These are phyloP conservation scores for Lithosia quadra DNA, from an alignment of 2,888 invertebrate species.

Conservation along the genomic window DNA sequence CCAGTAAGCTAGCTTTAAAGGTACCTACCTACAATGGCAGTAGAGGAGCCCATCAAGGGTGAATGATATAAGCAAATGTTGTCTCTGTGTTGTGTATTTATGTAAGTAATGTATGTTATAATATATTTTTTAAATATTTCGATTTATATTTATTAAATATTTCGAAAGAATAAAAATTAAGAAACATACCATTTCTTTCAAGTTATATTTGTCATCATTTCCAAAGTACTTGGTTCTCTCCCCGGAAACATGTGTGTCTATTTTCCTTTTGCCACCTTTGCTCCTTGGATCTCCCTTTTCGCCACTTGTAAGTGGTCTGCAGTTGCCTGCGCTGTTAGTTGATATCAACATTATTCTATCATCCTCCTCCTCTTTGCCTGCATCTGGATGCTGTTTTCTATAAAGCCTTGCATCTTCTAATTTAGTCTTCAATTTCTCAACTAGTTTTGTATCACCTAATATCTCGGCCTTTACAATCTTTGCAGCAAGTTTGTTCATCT, in stretches of 20 bases:
- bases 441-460: slow-evolving; percentile 92
- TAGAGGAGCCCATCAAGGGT: too few relatives aligned
- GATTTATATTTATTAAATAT: too few relatives aligned
- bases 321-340: slow-evolving; percentile 89
- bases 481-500: slow-evolving; percentile 96
- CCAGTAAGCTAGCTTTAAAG: too few relatives aligned
- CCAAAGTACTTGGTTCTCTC: slow-evolving; percentile 94
- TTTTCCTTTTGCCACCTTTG: slow-evolving; percentile 84
- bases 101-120: too few relatives aligned
- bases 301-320: slow-evolving; percentile 87
- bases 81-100: too few relatives aligned
- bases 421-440: slow-evolving; percentile 90
- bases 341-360: slow-evolving; percentile 89
- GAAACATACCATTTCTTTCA: slow-evolving; percentile 92
- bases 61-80: too few relatives aligned
- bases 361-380: slow-evolving; percentile 68
- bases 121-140: too few relatives aligned
- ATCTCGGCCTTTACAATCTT: slow-evolving; percentile 98
- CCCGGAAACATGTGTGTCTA: slow-evolving; percentile 91
- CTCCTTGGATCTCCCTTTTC: slow-evolving; percentile 76
- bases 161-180: background rate
- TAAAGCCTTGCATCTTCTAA: slow-evolving; percentile 90
- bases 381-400: slow-evolving; percentile 76
- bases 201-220: slow-evolving; percentile 95
- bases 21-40: too few relatives aligned